Evolutionary conservation across 2,797 vertebrate genomes (phyloP), one percentile per base, ranked within the genome.

Genomic region (Apogon hyalosoma): DNA sequence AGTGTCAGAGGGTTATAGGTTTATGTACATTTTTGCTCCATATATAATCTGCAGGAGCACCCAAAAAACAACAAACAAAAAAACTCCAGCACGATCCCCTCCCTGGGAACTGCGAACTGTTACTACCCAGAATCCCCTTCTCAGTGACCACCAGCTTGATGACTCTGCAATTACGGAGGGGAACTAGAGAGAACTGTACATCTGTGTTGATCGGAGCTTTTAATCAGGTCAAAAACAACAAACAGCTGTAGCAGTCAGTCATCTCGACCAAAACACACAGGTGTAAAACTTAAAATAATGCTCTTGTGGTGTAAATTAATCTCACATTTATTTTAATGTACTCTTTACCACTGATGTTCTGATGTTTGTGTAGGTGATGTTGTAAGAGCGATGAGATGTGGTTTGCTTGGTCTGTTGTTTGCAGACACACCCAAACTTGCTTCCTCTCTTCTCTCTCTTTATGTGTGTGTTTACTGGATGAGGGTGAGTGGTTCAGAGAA

Each of bases 341-440:
- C 46, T 53, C 11, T 40, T 65, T 28, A 60, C 36, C 49, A 39
- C 11, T 50, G 41, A 47, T 57, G 54, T 16, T 48, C 11, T 53
- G 42, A 8, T 69, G 68, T 81, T 63, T 82, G 43, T 60, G 53
- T 39, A 53, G 54, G 36, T 75, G 77, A 72, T 77, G 77, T 63
- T 60, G 71, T 75, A 80, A 79, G 77, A 87, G 63, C 15, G n/a
- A 73, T 79, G 58, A 73, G 74, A 63, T 91, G 92, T 39, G 88
- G 90, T 92, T 87, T 86, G 65, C 83, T 64, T 82, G 70, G 66
- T 54, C 67, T 80, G 65, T 81, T 83, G 85, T 80, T 87, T 63
- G 49, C 69, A 83, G 80, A 76, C 84, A 86, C 89, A 87, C 87
- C 89, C 87, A 51, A 39, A 65, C 73, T 68, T 63, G 78, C 78